Conservation (phyloP, 2,888 invertebrate species). For the Cephus pulcher region DNA sequence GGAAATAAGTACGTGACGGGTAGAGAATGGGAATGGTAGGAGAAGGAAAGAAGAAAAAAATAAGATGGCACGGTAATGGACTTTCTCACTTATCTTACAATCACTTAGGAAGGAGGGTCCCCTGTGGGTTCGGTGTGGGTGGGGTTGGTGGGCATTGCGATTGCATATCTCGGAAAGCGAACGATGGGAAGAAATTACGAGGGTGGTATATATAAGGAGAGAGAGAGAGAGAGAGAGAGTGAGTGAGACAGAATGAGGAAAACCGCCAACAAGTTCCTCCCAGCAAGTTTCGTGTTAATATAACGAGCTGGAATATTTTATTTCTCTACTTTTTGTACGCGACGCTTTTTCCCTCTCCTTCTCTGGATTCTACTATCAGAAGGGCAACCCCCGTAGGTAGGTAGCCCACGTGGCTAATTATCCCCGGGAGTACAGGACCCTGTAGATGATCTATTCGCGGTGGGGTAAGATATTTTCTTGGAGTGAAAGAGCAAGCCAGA, state of each 20-base stretch:
- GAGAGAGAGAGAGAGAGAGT: too few species aligned
- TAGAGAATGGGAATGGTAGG: neutral
- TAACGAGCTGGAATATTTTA: slow-evolving; percentile 41
- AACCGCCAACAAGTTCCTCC: neutral
- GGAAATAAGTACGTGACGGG: neutral
- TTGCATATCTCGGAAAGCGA: slow-evolving; percentile 37
- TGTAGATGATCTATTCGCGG: slow-evolving; percentile 62
- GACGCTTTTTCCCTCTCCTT: neutral
- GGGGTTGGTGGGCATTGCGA: slow-evolving; percentile 20
- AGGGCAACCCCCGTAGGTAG: neutral
- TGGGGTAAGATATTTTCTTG: slow-evolving; percentile 46
- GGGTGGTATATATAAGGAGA: neutral
- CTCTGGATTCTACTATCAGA: slow-evolving; percentile 10
- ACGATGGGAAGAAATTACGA: neutral
- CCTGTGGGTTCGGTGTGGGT: slow-evolving; percentile 16
- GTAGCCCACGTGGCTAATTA: slow-evolving; percentile 58
- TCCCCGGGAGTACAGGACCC: slow-evolving; percentile 53
- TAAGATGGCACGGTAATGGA: neutral
- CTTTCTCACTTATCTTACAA: slow-evolving; percentile 45
- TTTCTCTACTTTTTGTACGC: slow-evolving; percentile 23
- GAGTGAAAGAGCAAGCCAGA: slow-evolving; percentile 32
- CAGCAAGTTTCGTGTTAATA: slow-evolving; percentile 33
- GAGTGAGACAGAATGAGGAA: too few species aligned
- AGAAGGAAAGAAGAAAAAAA: neutral
- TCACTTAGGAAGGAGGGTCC: slow-evolving; percentile 41